These are phyloP conservation scores for Diachasmimorpha longicaudata DNA, from an alignment of 1,140 invertebrate genomes.

Conservation along the genomic window DNA sequence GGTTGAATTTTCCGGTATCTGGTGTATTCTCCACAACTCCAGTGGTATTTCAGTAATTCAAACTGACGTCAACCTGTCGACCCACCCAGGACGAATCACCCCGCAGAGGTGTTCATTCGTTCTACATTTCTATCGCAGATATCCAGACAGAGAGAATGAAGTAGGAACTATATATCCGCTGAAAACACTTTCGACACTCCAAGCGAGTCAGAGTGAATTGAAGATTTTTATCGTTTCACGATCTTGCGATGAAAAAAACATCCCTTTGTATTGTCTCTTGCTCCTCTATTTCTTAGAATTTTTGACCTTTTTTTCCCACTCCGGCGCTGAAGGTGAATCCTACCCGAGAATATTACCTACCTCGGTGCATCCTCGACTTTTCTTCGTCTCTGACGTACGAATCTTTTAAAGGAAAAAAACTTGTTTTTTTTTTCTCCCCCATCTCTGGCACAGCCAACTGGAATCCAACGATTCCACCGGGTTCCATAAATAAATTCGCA, in stretches of 20 bases:
- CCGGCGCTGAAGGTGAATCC: background rate
- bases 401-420: background rate
- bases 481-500: slow-evolving; percentile 2
- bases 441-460: background rate
- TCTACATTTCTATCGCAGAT: background rate
- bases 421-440: background rate
- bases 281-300: background rate
- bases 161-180: background rate
- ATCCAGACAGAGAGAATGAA: background rate
- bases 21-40: too few species aligned
- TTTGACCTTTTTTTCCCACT: background rate
- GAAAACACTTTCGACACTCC: background rate
- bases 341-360: background rate
- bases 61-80: background rate
- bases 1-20: too few species aligned
- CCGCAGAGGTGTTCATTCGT: background rate
- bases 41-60: background rate
- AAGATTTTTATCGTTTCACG: background rate
- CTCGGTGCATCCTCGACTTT: background rate
- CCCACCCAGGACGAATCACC: background rate
- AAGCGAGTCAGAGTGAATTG: background rate
- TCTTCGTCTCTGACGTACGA: background rate
- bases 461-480: slow-evolving; percentile 1
- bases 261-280: slow-evolving; percentile 1
- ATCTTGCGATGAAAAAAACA: background rate